These are phyloP conservation scores for Carabus problematicus DNA, from an alignment of 2,888 invertebrate species.

Conservation along the genomic window DNA sequence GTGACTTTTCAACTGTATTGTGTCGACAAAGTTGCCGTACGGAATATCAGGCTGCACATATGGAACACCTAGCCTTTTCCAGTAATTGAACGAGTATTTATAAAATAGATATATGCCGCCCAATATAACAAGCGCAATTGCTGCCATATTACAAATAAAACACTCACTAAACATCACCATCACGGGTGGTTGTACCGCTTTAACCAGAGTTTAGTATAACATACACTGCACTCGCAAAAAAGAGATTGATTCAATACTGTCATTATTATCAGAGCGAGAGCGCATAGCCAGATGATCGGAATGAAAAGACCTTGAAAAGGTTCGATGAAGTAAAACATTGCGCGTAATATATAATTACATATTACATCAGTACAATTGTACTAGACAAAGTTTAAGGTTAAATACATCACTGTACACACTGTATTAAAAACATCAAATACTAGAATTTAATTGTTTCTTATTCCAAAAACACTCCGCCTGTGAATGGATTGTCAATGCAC, in stretches of 20 bases:
- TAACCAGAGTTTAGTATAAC: no score
- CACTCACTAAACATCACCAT: no score
- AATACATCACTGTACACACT: no score
- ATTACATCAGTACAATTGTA: no score
- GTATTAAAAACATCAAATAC: no score
- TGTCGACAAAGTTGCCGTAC: conserved; percentile 39
- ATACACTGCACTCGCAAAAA: not conserved
- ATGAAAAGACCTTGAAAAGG: conserved; percentile 44
- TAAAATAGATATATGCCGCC: conserved; percentile 34
- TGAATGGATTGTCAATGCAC: not conserved
- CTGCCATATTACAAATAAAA: not conserved
- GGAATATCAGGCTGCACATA: conserved; percentile 34
- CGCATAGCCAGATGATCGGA: conserved; percentile 19
- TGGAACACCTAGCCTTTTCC: conserved; percentile 37
- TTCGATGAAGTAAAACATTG: conserved; percentile 24
- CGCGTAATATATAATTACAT: conserved; percentile 46
- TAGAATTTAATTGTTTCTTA: no score
- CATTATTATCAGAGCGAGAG: not conserved
- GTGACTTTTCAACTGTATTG: conserved; percentile 11
- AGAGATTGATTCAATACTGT: not conserved
- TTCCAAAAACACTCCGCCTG: no score
- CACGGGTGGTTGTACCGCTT: no score
- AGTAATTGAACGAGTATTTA: conserved; percentile 42
- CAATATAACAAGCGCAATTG: conserved; percentile 3
- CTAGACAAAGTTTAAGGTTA: no score